Evolutionary conservation across 2,888 invertebrate species (phyloP), one percentile per base, ranked within the genome.

Genomic region (Drosophila buzzatii): DNA sequence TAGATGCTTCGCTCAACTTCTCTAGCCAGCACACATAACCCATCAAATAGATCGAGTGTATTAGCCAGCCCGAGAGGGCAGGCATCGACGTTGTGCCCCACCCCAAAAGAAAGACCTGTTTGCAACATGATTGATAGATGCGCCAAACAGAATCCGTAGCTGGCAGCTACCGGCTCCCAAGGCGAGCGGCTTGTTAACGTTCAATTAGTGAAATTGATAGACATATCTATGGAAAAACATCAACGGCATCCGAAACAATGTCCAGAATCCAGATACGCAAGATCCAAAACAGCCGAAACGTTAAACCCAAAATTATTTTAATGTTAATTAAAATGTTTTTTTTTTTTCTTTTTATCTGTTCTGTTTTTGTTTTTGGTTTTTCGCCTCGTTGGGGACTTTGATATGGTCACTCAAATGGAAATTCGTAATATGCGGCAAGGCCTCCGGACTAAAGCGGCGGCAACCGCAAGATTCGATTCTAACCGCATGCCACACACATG

Each of bases 131-230:
- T 85, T 85, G 88, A 85, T 87, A 77, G 81, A 78, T 82, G 73
- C 68, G 68, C 31, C 42, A 52, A 56, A n/a, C 37, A 55, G 65
- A 71, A 75, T 74, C 56, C 65, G 55, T 70, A 59, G 82, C 81
- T 78, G 42, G 42, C 53, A 72, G 70, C 85, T 55, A 67, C 56
- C 61, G 61, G 58, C 70, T 70, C 57, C 67, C 65, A 64, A 67
- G 73, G 77, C 78, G 70, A 63, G 60, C 60, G 60, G 72, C 86
- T 85, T 88, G 86, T 89, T 86, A 86, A 84, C 89, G 86, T 86
- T 84, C 86, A 85, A 85, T 85, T 89, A 85, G 82, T 86, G 84
- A 89, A 86, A 89, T 89, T 84, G 89, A 89, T 89, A 89, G 85
- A 89, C 89, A 84, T 82, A 86, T 84, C 72, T 81, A 61, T 78